Evolutionary conservation across 1,140 invertebrate genomes (phyloP).

Genomic region (Ptiloglossa arizonensis): DNA sequence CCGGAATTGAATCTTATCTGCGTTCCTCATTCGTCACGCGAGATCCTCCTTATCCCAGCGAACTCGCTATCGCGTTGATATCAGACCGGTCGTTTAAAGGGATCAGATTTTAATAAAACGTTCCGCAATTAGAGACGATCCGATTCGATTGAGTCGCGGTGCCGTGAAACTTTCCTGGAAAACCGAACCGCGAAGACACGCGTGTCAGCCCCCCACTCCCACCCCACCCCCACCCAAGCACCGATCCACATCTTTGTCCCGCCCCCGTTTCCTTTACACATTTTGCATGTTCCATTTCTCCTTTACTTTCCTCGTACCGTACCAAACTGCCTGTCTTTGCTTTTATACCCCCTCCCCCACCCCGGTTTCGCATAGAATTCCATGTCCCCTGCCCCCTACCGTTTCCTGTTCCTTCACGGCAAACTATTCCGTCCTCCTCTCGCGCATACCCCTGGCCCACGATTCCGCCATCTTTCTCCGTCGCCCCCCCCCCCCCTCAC

Average conservation of each 20-base stretch:
- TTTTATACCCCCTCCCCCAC: neutral
- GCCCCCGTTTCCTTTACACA: constrained; percentile 8
- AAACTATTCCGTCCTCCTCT: neutral
- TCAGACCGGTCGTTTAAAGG: neutral
- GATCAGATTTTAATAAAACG: constrained; percentile 29
- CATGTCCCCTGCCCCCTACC: neutral
- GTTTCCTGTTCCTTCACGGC: neutral
- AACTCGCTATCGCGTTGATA: no score
- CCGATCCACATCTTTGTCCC: neutral
- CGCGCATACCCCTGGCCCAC: no score
- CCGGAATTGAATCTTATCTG: no score
- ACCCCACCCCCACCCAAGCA: no score
- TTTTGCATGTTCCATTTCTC: constrained; percentile 7
- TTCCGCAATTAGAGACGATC: constrained; percentile 24
- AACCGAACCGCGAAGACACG: neutral
- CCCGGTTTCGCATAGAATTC: neutral
- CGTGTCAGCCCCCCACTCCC: no score
- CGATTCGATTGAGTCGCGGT: neutral
- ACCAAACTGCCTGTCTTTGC: neutral
- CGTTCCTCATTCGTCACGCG: no score
- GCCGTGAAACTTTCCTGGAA: neutral
- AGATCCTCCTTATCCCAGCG: no score
- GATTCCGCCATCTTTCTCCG: neutral
- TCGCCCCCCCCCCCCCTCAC: neutral
- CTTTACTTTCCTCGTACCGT: neutral